Evolutionary conservation across 2,113 vertebrate species (phyloP), one percentile per base, ranked within the genome.

Genomic region (Glaucidium brasilianum): DNA sequence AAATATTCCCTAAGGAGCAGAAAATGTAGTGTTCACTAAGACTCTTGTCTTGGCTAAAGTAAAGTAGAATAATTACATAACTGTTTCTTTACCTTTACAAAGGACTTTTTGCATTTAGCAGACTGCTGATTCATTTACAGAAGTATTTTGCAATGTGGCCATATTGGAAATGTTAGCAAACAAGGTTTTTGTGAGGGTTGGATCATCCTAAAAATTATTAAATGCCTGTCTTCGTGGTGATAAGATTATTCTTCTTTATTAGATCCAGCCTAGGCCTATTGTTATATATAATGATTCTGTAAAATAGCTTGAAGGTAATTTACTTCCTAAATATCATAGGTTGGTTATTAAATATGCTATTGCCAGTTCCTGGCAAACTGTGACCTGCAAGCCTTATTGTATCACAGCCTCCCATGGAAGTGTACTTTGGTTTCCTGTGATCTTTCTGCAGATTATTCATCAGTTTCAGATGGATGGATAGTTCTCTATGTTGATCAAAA

Each of bases 1-100:
- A 96, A 92, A 90, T 85, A 49, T 94, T 97, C 94, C 89, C 91
- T 85, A 76, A 82, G 84, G 91, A 93, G 59, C 69, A 91, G 88
- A 95, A 79, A 96, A 92, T 69, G 37, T 41, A 82, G 83, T 71
- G 52, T 94, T 97, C 92, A 60, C 73, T 78, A 75, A 96, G 73
- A 78, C 34, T 89, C 80, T 78, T 81, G 80, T 94, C 84, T 95
- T 4, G 1, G 53, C 66, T 90, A 64, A 96, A 94, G 62, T 92
- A 59, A 93, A 96, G 89, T 64, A 56, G 72, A 83, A 80, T 69
- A 94, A 90, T 95, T 69, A 55, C 30, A 43, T 96, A 95, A 87
- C 69, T 85, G 27, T 68, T 96, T 73, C 52, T 93, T 93, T 90
- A 49, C 64, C 67, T 97, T 79, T 75, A 52, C 37, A 37, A 60